Base-by-base conservation (phyloP, 2,797 vertebrate genomes). In the Typhlichthys subterraneus region DNA sequence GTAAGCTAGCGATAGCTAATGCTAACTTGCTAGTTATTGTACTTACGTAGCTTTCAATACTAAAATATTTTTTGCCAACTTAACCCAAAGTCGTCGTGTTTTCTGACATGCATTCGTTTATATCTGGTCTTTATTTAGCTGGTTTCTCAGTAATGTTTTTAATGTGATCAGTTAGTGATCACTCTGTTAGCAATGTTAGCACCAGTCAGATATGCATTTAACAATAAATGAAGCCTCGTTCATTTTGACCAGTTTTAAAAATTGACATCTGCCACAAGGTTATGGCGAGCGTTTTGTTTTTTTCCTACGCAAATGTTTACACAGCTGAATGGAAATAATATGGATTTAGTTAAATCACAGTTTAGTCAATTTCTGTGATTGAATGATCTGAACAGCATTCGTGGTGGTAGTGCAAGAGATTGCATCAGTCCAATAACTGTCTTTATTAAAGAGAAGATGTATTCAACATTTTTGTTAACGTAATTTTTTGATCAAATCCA, bases 351-450 rank as follows among this genome's bases (percentile, higher is more conserved):
- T 10, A 3, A 67, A 63, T 69, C 11, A 45, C 58, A 75, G 74
- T 73, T 69, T 63, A 81, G 67, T 74, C 57, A 67, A 13, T 45
- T 52, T 65, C 61, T 49, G 63, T 79, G 82, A 83, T 76, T 81
- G 70, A 57, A 49, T 61, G 49, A 61, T 53, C 15, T 60, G 58
- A 72, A 66, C 58, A 48, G 8, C 14, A 23, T 0, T 0, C 3
- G 58, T 23, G 19, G 1, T 23, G 5, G 11, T 6, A 1, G 11
- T 12, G 3, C 46, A 48, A 12, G 46, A 3, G 46, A 15, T 51
- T 15, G 6, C 2, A 14, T 51, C n/a, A 51, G 49, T 17, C 8
- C 13, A 6, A 15, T 53, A 10, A 53, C 8, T 5, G 15, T 56
- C 11, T 33, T 6, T 9, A 57, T 57, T 31, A 2, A 14, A 42